These are phyloP conservation scores for Siniperca undulata DNA, from an alignment of 2,797 vertebrate genomes.

Conservation along the genomic window DNA sequence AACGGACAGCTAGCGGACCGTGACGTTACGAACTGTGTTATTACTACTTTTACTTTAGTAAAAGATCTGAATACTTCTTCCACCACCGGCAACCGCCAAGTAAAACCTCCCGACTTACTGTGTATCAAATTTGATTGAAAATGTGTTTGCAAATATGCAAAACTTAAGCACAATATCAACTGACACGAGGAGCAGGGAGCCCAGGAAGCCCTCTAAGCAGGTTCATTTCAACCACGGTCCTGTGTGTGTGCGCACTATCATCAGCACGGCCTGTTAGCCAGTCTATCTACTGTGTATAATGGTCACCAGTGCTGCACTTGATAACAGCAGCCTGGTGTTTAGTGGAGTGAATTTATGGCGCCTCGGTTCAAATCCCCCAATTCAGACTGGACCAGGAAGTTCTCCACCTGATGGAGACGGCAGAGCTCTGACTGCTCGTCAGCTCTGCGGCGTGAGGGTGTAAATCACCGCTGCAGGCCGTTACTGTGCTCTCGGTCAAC, in stretches of 20 bases:
- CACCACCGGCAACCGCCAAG: too few relatives aligned
- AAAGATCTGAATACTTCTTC: too few relatives aligned
- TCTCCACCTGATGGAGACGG: neutral
- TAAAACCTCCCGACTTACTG: too few relatives aligned
- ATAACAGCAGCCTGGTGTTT: slow-evolving; percentile 38
- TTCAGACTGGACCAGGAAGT: slow-evolving; percentile 4
- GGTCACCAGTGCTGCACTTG: slow-evolving; percentile 21
- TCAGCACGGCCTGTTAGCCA: slow-evolving; percentile 21
- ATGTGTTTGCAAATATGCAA: too few relatives aligned
- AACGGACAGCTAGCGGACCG: too few relatives aligned
- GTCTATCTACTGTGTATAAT: slow-evolving; percentile 39
- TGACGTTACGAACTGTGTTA: too few relatives aligned
- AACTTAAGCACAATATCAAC: too few relatives aligned
- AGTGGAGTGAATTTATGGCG: slow-evolving; percentile 10
- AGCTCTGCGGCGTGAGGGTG: neutral
- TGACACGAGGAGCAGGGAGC: too few relatives aligned
- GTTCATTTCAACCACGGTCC: neutral
- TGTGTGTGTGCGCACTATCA: neutral
- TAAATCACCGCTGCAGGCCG: slow-evolving; percentile 12
- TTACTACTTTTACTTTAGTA: too few relatives aligned
- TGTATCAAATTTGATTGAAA: too few relatives aligned
- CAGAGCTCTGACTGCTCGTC: slow-evolving; percentile 25
- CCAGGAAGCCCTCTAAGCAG: too few relatives aligned
- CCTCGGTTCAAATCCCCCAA: slow-evolving; percentile 21
- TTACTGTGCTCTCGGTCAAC: slow-evolving; percentile 37